These are phyloP conservation scores for Melinaea marsaeus DNA, from an alignment of 2,888 invertebrate genomes.

Conservation along the genomic window DNA sequence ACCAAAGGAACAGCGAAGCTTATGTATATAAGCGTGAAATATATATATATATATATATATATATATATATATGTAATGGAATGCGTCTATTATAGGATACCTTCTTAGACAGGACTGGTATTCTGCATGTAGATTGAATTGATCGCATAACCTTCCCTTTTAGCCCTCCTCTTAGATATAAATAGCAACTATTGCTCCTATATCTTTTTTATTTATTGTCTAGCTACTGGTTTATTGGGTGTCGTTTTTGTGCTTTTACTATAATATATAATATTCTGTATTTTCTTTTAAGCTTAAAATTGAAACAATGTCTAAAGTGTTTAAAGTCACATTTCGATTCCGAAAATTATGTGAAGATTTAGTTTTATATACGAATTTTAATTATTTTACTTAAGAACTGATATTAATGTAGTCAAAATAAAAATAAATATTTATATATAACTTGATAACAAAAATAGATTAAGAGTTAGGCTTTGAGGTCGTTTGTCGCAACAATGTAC, in stretches of 20 bases:
- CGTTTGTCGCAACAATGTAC: too few relatives aligned
- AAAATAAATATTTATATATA: too few relatives aligned
- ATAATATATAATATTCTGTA: background rate
- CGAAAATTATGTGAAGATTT: too few relatives aligned
- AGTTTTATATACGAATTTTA: too few relatives aligned
- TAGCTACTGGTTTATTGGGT: conserved; percentile 24
- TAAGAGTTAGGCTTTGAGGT: too few relatives aligned
- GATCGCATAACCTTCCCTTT: conserved; percentile 44
- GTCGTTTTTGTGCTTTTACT: conserved; percentile 19
- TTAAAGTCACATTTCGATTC: too few relatives aligned
- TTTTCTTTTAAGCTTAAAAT: too few relatives aligned
- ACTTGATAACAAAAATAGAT: too few relatives aligned
- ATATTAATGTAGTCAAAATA: too few relatives aligned
- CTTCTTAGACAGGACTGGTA: conserved; percentile 44
- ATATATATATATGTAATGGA: conserved; percentile 24
- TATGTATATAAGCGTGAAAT: conserved; percentile 19
- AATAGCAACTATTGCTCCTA: conserved; percentile 31
- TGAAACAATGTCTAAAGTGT: too few relatives aligned
- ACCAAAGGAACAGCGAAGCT: conserved; percentile 12
- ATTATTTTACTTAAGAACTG: too few relatives aligned
- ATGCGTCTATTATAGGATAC: conserved; percentile 31
- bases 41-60: too few relatives aligned
- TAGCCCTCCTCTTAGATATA: conserved; percentile 36
- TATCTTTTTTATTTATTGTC: conserved; percentile 25
- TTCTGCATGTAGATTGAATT: conserved; percentile 35